Conservation (phyloP, 2,113 vertebrate species). For the Reinhardtius hippoglossoides region DNA sequence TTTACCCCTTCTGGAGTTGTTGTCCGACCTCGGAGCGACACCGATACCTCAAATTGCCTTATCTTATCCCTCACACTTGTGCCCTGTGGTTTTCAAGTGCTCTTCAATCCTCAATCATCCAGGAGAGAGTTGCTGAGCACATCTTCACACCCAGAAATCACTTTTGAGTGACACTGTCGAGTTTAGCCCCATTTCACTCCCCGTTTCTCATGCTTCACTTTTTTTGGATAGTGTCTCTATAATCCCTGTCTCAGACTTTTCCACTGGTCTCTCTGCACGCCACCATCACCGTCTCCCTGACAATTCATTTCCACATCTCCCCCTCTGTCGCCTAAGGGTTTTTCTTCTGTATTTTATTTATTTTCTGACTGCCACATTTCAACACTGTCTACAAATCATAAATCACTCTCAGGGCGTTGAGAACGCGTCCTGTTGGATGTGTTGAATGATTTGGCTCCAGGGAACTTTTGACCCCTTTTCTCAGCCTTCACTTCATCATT, state of each 20-base stretch:
- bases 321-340: too few species aligned
- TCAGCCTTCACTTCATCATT: slow-evolving; percentile 17
- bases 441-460: slow-evolving; percentile 18
- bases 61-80: not conserved
- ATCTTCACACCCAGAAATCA: slow-evolving; percentile 21
- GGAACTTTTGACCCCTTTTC: slow-evolving; percentile 14
- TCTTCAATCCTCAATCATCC: slow-evolving; percentile 10
- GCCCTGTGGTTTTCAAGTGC: slow-evolving; percentile 23
- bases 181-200: not conserved
- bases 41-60: not conserved
- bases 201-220: not conserved
- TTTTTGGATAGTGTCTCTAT: slow-evolving; percentile 11
- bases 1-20: not conserved
- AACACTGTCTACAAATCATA: not conserved
- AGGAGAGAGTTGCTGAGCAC: slow-evolving; percentile 4
- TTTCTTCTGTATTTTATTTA: not conserved
- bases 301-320: slow-evolving; percentile 23
- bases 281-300: slow-evolving; percentile 8
- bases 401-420: slow-evolving; percentile 7
- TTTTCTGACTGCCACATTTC: slow-evolving; percentile 14
- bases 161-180: not conserved
- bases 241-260: not conserved
- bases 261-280: not conserved
- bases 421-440: slow-evolving; percentile 23
- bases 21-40: slow-evolving; percentile 3